Conservation (phyloP, 2,797 vertebrate species). For the Apodemus agrarius region DNA sequence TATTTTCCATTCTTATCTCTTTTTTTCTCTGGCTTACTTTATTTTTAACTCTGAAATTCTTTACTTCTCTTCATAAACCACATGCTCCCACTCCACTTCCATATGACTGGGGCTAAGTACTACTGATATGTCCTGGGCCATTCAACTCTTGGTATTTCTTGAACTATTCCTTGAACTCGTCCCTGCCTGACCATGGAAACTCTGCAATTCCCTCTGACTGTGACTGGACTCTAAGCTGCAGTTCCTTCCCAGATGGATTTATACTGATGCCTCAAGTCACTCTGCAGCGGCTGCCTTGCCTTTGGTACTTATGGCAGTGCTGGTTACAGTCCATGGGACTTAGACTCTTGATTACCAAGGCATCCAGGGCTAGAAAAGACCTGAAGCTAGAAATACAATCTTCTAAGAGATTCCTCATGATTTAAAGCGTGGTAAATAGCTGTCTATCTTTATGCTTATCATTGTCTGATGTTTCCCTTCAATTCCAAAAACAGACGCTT, state of each 20-base stretch:
- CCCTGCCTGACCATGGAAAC: constrained; percentile 29
- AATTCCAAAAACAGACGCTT: constrained; percentile 1
- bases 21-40: constrained; percentile 37
- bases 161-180: constrained; percentile 47
- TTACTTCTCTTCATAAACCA: not conserved
- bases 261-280: not conserved
- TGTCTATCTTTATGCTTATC: constrained; percentile 17
- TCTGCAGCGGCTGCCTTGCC: not conserved
- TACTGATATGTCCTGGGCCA: constrained; percentile 43
- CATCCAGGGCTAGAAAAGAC: not conserved
- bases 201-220: constrained; percentile 43
- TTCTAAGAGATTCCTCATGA: constrained; percentile 33
- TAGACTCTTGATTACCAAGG: constrained; percentile 32
- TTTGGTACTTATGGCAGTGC: not conserved
- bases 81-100: not conserved
- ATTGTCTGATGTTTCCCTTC: not conserved
- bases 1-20: constrained; percentile 43
- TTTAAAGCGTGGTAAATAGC: not conserved
- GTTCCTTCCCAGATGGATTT: constrained; percentile 13
- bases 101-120: not conserved
- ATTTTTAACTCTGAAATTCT: constrained; percentile 34
- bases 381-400: constrained; percentile 8
- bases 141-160: constrained; percentile 37
- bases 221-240: constrained; percentile 38
- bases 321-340: constrained; percentile 15